These are phyloP conservation scores for Pituophis catenifer DNA, from an alignment of 2,113 vertebrate species.

Conservation along the genomic window DNA sequence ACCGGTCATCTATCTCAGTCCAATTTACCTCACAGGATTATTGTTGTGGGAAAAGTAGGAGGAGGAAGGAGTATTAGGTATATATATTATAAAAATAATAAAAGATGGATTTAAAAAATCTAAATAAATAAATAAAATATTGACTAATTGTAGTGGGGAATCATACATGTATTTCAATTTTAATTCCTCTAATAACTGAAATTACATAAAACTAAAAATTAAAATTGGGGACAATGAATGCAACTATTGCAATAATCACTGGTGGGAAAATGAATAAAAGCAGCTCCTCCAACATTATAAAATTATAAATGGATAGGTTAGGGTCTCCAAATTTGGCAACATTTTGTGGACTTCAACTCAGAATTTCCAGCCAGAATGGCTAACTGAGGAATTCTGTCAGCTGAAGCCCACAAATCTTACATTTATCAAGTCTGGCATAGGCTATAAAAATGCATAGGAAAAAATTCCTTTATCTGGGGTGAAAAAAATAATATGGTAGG, in stretches of 20 bases:
- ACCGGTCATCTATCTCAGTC: neutral
- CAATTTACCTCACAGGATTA: neutral
- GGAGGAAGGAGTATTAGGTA: neutral
- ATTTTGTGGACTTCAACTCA: neutral
- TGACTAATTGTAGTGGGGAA: neutral
- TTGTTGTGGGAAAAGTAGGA: neutral
- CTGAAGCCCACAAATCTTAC: neutral
- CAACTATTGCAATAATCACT: neutral
- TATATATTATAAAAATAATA: neutral
- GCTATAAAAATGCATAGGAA: neutral
- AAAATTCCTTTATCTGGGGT: neutral
- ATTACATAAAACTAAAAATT: neutral
- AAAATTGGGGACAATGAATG: neutral
- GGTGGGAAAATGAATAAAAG: neutral
- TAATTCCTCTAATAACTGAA: neutral
- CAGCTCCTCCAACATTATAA: neutral
- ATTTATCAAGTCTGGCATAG: neutral
- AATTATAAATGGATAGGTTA: neutral
- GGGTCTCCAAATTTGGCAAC: neutral
- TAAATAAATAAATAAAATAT: neutral
- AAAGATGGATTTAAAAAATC: neutral
- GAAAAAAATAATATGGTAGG: neutral
- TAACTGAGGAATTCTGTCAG: neutral
- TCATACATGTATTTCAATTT: neutral
- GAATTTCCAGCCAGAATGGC: neutral